Conservation (phyloP, 2,113 vertebrate species). For the Anhinga anhinga region DNA sequence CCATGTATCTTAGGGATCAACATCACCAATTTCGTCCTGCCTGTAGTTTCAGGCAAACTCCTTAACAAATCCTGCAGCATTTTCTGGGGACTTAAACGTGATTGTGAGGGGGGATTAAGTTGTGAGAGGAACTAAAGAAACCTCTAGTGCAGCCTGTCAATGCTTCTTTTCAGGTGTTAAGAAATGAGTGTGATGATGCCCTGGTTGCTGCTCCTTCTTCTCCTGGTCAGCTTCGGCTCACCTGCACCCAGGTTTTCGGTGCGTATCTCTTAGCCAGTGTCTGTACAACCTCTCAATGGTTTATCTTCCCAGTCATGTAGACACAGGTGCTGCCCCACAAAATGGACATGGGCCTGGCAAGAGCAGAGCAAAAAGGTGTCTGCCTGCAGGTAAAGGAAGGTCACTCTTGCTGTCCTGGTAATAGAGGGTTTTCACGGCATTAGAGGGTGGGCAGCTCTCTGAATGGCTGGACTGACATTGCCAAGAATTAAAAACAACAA, state of each 20-base stretch:
- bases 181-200: background rate
- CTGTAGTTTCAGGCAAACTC: background rate
- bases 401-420: background rate
- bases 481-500: background rate
- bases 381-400: background rate
- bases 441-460: background rate
- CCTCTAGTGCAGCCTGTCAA: background rate
- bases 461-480: background rate
- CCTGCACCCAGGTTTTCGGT: slow-evolving; percentile 68
- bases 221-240: slow-evolving; percentile 55
- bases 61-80: background rate
- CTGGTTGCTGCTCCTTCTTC: slow-evolving; percentile 55
- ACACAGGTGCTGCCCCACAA: background rate
- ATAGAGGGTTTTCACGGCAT: background rate
- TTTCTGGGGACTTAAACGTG: background rate
- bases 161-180: slow-evolving; percentile 28
- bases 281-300: background rate
- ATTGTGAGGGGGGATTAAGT: background rate
- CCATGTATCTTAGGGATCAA: background rate
- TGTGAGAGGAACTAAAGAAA: background rate
- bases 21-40: background rate
- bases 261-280: slow-evolving; percentile 10
- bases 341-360: background rate
- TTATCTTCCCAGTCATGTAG: background rate
- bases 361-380: background rate